Evolutionary conservation across 2,797 vertebrate species (phyloP).

Genomic region (Gambusia yucatana): DNA sequence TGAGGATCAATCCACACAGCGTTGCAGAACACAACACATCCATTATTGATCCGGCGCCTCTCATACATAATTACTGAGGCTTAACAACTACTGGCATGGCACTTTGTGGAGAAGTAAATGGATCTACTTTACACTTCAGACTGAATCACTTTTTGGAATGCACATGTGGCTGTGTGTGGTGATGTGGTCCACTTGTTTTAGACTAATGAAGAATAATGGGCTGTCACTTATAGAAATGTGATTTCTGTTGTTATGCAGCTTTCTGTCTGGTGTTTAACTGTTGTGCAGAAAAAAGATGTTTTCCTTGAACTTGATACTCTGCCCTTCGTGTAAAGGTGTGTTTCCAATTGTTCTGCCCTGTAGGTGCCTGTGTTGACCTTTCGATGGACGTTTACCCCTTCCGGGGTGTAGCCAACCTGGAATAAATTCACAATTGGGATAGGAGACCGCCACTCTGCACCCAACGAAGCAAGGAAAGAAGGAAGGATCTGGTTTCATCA

Average conservation of each 20-base stretch:
- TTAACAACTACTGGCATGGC: conserved; percentile 62
- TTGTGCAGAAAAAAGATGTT: background rate
- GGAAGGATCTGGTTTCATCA: background rate
- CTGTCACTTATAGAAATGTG: conserved; percentile 35
- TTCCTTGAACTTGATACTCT: background rate
- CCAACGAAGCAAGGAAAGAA: background rate
- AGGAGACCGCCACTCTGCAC: background rate
- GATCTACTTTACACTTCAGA: conserved; percentile 52
- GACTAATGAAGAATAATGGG: conserved; percentile 57
- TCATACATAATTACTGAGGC: conserved; percentile 79
- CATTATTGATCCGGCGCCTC: conserved; percentile 75
- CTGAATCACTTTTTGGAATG: conserved; percentile 46
- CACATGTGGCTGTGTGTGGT: conserved; percentile 12
- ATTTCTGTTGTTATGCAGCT: conserved; percentile 25
- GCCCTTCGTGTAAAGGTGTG: background rate
- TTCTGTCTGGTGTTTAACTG: conserved; percentile 11
- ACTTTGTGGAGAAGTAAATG: conserved; percentile 72
- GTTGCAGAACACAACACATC: conserved; percentile 69
- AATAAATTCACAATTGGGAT: background rate
- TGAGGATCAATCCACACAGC: conserved; percentile 72
- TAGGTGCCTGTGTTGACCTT: background rate
- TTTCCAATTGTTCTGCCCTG: background rate
- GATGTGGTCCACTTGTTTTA: conserved; percentile 4
- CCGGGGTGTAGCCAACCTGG: background rate
- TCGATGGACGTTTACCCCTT: background rate